Base-by-base conservation (phyloP, 2,113 vertebrate species). In the Tachysurus vachellii region DNA sequence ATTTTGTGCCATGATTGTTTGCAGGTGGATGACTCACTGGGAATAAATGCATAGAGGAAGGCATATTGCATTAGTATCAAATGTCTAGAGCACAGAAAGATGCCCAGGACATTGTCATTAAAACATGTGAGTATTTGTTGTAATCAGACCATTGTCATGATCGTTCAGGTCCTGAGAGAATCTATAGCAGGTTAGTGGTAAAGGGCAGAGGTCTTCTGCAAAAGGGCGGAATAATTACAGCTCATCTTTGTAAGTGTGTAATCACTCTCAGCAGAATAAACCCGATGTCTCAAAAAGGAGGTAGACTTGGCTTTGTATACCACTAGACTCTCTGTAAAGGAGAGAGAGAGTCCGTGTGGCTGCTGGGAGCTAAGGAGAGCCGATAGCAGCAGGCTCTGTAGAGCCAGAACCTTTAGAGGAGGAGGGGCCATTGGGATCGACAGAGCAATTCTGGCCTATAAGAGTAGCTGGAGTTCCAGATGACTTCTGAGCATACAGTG, bases 401-500 rank as follows among this genome's bases (percentile, higher is more conserved):
- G 90, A 93, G 88, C 93, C 93, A 80, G 92, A 91, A 88, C 93
- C 94, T 87, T 95, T 96, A 61, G 93, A 94, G 23, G 88, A 88
- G 17, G 93, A 93, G 77, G 94, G 92, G 64, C 93, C 90, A n/a
- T 92, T 92, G 83, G 95, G 95, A 79, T 90, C 91, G 75, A 87
- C 88, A 44, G 88, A 76, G 7, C 90, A 82, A 66, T 92, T 94
- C 0, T 94, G 94, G 89, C 94, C 94, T 80, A 93, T 90, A 31
- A 86, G 59, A 50, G 93, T 94, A n/a, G 92, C 86, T 6, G 89
- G 85, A 87, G 91, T 73, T 42, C 44, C 90, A 28, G 92, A 68
- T 0, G 95, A 87, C 88, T 93, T 95, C 91, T 96, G 95, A 36
- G 95, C 95, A 86, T 94, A 95, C 85, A 96, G 90, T 23, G 91